These are phyloP conservation scores for Psophia crepitans DNA, from an alignment of 2,113 vertebrate species.

Conservation along the genomic window DNA sequence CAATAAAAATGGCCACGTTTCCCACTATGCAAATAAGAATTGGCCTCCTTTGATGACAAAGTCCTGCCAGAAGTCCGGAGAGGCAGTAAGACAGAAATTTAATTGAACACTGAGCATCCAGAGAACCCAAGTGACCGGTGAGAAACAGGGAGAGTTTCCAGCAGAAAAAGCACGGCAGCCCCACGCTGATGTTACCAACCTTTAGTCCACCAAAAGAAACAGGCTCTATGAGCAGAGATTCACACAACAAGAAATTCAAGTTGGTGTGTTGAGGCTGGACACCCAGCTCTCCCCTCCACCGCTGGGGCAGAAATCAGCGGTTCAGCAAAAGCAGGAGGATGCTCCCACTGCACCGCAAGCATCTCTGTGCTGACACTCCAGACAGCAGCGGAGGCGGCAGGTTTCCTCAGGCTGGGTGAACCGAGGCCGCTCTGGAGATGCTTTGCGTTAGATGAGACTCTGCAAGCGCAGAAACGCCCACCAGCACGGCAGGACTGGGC, in stretches of 20 bases:
- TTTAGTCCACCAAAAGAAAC: not conserved
- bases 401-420: not conserved
- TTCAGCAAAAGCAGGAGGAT: not conserved
- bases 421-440: not conserved
- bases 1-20: not conserved
- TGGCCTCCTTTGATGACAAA: not conserved
- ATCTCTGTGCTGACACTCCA: not conserved
- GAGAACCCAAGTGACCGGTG: not conserved
- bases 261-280: not conserved
- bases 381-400: not conserved
- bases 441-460: not conserved
- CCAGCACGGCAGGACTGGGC: not conserved
- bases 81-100: not conserved
- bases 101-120: not conserved
- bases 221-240: not conserved
- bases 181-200: not conserved
- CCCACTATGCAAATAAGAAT: not conserved
- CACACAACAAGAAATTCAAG: not conserved
- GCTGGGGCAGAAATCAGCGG: accelerated
- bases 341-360: accelerated
- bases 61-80: not conserved
- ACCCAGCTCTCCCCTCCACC: not conserved
- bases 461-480: accelerated
- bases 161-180: not conserved
- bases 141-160: not conserved